Evolutionary conservation across 2,113 vertebrate species (phyloP).

Genomic region (Eurypyga helias): DNA sequence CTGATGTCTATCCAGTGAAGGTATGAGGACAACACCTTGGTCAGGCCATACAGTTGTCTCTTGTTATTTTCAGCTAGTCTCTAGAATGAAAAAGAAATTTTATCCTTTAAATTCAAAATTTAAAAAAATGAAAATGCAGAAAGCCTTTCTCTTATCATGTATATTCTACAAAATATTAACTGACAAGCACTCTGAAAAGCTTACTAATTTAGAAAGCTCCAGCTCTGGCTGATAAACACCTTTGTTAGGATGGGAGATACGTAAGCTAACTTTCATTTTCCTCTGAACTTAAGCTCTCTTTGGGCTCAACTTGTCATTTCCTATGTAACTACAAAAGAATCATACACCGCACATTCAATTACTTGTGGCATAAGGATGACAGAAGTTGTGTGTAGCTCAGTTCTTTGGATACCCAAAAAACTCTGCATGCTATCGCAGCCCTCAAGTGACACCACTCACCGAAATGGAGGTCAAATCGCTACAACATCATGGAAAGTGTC

Average conservation of each 20-base stretch:
- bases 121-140: neutral
- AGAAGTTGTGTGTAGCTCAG: neutral
- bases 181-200: neutral
- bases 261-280: neutral
- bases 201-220: neutral
- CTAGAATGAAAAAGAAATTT: slow-evolving; percentile 1
- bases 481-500: neutral
- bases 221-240: neutral
- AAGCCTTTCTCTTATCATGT: neutral
- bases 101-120: neutral
- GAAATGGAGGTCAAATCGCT: neutral
- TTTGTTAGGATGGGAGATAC: neutral
- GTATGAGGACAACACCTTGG: neutral
- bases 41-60: slow-evolving; percentile 15
- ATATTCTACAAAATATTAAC: neutral
- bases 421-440: neutral
- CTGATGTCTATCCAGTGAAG: neutral
- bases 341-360: neutral
- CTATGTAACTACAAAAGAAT: neutral
- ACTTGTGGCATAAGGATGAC: neutral
- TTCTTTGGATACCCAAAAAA: neutral
- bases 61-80: slow-evolving; percentile 32
- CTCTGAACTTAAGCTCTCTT: neutral
- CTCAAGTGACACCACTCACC: neutral
- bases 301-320: neutral